phyloP scores from a whole-genome alignment of 2,888 invertebrate species.

The Cantharis rufa region DNA sequence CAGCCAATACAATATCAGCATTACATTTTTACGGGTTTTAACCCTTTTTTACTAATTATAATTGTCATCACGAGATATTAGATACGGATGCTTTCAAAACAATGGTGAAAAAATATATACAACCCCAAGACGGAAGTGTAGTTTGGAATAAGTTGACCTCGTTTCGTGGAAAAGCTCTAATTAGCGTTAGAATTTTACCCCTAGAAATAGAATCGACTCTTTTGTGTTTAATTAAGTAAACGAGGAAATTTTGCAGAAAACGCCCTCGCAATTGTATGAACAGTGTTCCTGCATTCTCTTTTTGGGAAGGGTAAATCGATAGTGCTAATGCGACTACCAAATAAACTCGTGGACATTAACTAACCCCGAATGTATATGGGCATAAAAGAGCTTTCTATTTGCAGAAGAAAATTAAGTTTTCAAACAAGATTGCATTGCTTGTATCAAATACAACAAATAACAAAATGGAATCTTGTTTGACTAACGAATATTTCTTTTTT shows the following conservation, averaged over 20 bases:
- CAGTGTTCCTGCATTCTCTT: background rate
- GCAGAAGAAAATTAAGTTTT: background rate
- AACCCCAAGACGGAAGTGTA: background rate
- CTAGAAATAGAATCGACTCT: conserved; percentile 7
- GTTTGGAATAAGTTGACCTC: background rate
- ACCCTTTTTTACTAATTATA: too few species aligned
- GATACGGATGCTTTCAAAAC: background rate
- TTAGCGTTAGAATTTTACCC: background rate
- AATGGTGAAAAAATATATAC: background rate
- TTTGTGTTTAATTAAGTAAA: conserved; percentile 25
- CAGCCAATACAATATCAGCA: too few species aligned
- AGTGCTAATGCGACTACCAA: background rate
- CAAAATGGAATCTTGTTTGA: too few species aligned
- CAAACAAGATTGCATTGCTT: background rate
- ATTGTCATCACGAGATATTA: too few species aligned
- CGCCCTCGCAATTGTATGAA: conserved; percentile 15
- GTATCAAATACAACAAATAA: too few species aligned
- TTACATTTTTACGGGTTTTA: too few species aligned
- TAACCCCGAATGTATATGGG: background rate
- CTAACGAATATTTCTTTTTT: background rate
- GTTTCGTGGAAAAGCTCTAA: background rate
- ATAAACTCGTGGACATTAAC: background rate
- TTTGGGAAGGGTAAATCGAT: conserved; percentile 1
- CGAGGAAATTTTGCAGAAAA: conserved; percentile 23
- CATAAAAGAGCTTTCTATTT: background rate